Evolutionary conservation across 2,113 vertebrate genomes (phyloP), one percentile per base, ranked within the genome.

Genomic region (Plecturocebus donacophilus): DNA sequence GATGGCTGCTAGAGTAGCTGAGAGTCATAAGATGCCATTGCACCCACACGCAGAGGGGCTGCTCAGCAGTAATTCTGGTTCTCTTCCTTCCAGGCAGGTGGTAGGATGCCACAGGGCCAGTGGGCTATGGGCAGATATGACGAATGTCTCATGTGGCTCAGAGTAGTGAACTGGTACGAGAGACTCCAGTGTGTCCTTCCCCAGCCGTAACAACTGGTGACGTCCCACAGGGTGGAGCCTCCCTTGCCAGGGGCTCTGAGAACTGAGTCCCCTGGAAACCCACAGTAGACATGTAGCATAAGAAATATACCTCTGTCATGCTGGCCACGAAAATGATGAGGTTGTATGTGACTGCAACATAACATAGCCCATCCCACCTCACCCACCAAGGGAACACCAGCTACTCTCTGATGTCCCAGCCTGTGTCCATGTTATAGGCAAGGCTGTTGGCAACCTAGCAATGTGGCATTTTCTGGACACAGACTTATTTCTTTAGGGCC

Each of bases 1-100:
- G 66, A 35, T 2, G 83, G 52, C 40, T 11, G 6, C 27, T 19
- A 38, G 13, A 77, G 68, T 49, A 42, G 40, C 30, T 38, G 27
- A 32, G 45, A 20, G 12, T 0, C 49, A 0, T 77, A 54, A 83
- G 64, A 79, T 1, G 0, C 30, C 35, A n/a, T 73, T 14, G 1
- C 19, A 35, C 8, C 58, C 52, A 66, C 49, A 42, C 0, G 27
- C 27, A 47, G 42, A 47, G 2, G 38, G 21, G 73, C 49, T 52
- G 21, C 20, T 35, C 21, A 61, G 66, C 8, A 17, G 2, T 12
- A 16, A n/a, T 45, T 10, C 83, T 42, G 23, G 58, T 56, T 80
- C 16, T 68, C 66, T 38, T 45, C 79, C 76, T 56, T 40, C 66
- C n/a, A 30, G 38, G 68, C 11, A 8, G 10, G 35, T 54, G 20